Percentiles rank a stretch among this genome's conserved stretches.
These are phyloP conservation scores for Coryphaenoides rupestris DNA, from an alignment of 2,113 vertebrate species.

Conservation along the genomic window DNA sequence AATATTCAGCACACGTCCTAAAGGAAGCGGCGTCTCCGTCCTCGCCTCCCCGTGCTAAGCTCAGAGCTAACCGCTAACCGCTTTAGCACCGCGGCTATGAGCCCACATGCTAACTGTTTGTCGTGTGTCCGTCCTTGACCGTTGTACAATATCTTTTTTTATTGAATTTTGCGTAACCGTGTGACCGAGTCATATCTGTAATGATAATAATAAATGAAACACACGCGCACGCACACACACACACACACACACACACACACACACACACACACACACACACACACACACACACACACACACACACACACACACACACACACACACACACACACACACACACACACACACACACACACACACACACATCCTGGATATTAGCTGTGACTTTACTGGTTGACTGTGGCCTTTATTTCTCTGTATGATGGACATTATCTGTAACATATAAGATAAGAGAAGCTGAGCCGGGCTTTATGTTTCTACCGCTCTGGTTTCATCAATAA, in stretches of 20 bases:
- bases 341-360: conserved; percentile 60
- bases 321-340: conserved; percentile 54
- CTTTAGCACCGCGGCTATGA: background rate
- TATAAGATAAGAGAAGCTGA: conserved; percentile 47
- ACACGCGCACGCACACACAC: conserved; percentile 52
- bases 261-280: conserved; percentile 57
- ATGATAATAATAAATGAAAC: conserved; percentile 38
- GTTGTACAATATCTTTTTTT: conserved; percentile 18
- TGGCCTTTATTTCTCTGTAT: conserved; percentile 64
- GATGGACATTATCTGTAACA: conserved; percentile 60
- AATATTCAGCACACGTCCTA: background rate
- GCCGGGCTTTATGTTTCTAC: conserved; percentile 63
- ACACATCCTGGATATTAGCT: conserved; percentile 56
- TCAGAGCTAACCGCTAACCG: background rate
- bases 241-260: conserved; percentile 54
- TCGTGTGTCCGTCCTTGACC: conserved; percentile 43
- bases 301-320: conserved; percentile 49
- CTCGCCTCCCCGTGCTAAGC: background rate
- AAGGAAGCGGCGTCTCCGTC: background rate
- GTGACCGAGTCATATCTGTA: conserved; percentile 37
- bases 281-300: conserved; percentile 51
- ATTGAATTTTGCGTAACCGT: conserved; percentile 38
- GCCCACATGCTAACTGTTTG: conserved; percentile 17
- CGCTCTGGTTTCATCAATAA: conserved; percentile 58
- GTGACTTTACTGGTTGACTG: conserved; percentile 55